Conservation (phyloP, 92 coral and sea anemone genomes). For the Zoanthus gigantus region DNA sequence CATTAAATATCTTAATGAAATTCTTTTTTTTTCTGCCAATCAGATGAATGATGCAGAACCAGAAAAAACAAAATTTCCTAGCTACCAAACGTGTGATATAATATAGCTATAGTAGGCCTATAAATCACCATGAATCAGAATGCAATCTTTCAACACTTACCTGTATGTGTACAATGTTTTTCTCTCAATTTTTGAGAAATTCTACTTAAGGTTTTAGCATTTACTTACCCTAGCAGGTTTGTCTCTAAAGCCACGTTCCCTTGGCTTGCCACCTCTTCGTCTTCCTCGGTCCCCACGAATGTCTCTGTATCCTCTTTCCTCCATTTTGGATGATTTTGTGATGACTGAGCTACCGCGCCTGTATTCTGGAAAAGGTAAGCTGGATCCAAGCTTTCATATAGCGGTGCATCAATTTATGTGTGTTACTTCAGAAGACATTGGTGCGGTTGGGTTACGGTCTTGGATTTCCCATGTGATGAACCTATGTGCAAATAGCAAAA, state of each 20-base stretch:
- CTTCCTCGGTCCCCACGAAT: conserved; percentile 35
- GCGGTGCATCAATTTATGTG: no score
- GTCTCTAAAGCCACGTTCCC: conserved; percentile 47
- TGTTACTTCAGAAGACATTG: neutral
- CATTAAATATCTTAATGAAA: no score
- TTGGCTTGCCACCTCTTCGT: conserved; percentile 37
- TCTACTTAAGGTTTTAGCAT: no score
- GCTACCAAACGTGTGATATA: no score
- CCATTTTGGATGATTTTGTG: conserved; percentile 24
- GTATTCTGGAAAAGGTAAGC: neutral
- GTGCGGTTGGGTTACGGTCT: neutral
- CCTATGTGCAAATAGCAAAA: conserved; percentile 46
- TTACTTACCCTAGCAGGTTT: conserved; percentile 31
- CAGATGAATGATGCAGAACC: no score
- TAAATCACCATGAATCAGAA: no score
- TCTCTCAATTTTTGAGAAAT: no score
- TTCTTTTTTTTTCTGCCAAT: no score
- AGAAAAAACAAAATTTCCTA: no score
- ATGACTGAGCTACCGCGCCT: conserved; percentile 9
- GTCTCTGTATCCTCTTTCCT: conserved; percentile 42
- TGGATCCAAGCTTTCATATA: conserved; percentile 4
- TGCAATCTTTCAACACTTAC: neutral
- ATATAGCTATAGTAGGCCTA: no score
- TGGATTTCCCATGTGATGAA: conserved; percentile 24
- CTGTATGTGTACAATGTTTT: no score